Evolutionary conservation across 2,888 invertebrate genomes (phyloP).

Genomic region (Sphaeridia pumilis): DNA sequence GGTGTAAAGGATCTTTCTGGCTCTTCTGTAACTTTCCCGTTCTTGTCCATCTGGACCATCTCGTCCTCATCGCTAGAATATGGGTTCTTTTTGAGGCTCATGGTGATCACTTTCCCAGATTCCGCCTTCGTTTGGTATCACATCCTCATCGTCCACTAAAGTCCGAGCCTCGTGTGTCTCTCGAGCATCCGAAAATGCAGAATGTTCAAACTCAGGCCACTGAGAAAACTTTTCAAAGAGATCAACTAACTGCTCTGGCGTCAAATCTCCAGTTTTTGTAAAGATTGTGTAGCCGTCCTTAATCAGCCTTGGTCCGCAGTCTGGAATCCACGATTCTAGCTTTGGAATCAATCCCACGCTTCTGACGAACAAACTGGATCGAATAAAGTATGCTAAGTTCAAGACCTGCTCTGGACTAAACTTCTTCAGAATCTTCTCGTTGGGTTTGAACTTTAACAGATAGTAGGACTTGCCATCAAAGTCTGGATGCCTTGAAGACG

Average conservation of each 20-base stretch:
- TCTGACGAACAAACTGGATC: conserved; percentile 51
- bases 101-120: too few relatives aligned
- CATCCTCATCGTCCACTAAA: conserved; percentile 2
- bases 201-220: conserved; percentile 55
- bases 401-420: conserved; percentile 45
- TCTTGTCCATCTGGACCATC: neutral
- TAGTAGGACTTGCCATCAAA: conserved; percentile 49
- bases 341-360: conserved; percentile 54
- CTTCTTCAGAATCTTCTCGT: conserved; percentile 38
- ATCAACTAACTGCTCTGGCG: conserved; percentile 50
- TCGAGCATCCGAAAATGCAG: conserved; percentile 50
- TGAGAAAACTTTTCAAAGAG: conserved; percentile 53
- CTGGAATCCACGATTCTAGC: conserved; percentile 67
- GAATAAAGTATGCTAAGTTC: conserved; percentile 58
- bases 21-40: too few relatives aligned
- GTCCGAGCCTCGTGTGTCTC: neutral
- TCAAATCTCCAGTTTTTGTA: conserved; percentile 58
- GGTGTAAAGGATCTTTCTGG: too few relatives aligned
- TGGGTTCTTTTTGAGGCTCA: conserved; percentile 12
- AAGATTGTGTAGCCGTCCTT: conserved; percentile 54
- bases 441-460: conserved; percentile 54
- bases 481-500: neutral
- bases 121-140: too few relatives aligned
- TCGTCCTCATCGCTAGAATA: conserved; percentile 10
- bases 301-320: conserved; percentile 56